Evolutionary conservation across 2,113 vertebrate species (phyloP).

Genomic region (Galbula dea): DNA sequence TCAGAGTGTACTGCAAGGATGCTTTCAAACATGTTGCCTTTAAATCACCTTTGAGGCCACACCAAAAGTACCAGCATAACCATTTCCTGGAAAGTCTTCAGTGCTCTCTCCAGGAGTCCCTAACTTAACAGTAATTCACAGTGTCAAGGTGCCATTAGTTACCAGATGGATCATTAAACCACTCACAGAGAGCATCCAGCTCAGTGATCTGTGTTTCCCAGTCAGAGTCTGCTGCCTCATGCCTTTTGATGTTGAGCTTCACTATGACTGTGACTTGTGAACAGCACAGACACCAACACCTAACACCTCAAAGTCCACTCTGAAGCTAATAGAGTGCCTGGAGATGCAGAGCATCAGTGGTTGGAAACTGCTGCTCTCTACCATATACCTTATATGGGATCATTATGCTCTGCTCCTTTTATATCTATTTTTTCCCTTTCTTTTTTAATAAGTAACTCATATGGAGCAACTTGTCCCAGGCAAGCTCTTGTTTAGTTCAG

Average conservation of each 20-base stretch:
- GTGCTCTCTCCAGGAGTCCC: background rate
- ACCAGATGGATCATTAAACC: background rate
- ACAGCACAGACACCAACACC: background rate
- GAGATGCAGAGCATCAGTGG: background rate
- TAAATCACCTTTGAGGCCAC: background rate
- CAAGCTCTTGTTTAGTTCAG: slow-evolving; percentile 24
- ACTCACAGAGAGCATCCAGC: background rate
- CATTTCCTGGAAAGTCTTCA: background rate
- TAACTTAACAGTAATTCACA: background rate
- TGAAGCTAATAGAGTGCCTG: background rate
- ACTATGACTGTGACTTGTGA: background rate
- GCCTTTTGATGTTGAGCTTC: background rate
- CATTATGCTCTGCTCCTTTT: background rate
- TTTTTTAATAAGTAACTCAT: background rate
- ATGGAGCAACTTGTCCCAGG: background rate
- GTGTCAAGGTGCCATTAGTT: background rate
- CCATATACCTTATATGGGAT: background rate
- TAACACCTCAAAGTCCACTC: background rate
- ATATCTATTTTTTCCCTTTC: background rate
- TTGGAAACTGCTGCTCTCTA: background rate
- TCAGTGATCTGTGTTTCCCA: background rate
- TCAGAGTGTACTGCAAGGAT: background rate
- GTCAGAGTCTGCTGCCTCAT: background rate
- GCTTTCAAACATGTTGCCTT: background rate
- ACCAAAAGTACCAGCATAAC: background rate